These are phyloP conservation scores for Diabrotica balteata DNA, from an alignment of 2,888 invertebrate genomes.

Conservation along the genomic window DNA sequence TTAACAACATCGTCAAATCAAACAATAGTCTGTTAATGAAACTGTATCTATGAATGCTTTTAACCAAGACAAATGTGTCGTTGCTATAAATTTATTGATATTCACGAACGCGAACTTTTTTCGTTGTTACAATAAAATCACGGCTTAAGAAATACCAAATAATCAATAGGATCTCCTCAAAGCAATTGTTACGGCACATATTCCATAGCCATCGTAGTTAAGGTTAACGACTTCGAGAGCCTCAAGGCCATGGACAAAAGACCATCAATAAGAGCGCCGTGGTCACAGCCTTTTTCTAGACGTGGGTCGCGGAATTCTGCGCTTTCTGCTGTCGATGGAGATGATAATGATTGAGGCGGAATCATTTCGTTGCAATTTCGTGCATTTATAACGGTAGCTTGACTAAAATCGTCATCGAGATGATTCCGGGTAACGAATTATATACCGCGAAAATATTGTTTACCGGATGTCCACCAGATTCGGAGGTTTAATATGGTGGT, in stretches of 20 bases:
- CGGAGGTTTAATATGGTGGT: too few relatives aligned
- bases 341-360: background rate
- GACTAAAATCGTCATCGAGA: background rate
- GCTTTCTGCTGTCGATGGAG: slow-evolving; percentile 1
- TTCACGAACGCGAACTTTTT: too few relatives aligned
- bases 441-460: too few relatives aligned
- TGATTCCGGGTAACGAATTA: too few relatives aligned
- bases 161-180: background rate
- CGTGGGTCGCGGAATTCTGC: slow-evolving; percentile 15
- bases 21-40: too few relatives aligned
- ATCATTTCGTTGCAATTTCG: slow-evolving; percentile 14
- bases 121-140: too few relatives aligned
- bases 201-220: slow-evolving; percentile 5
- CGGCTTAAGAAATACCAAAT: too few relatives aligned
- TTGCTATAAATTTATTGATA: too few relatives aligned
- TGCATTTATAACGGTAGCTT: slow-evolving; percentile 11
- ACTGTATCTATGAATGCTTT: too few relatives aligned
- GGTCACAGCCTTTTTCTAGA: slow-evolving; percentile 3
- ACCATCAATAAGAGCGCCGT: slow-evolving; percentile 3
- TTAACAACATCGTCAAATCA: too few relatives aligned
- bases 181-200: slow-evolving; percentile 13
- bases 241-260: slow-evolving; percentile 22
- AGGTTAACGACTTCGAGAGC: slow-evolving; percentile 20
- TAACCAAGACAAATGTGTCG: too few relatives aligned
- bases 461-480: too few relatives aligned